Evolutionary conservation across 2,888 invertebrate genomes (phyloP).

Genomic region (Spodoptera picta): DNA sequence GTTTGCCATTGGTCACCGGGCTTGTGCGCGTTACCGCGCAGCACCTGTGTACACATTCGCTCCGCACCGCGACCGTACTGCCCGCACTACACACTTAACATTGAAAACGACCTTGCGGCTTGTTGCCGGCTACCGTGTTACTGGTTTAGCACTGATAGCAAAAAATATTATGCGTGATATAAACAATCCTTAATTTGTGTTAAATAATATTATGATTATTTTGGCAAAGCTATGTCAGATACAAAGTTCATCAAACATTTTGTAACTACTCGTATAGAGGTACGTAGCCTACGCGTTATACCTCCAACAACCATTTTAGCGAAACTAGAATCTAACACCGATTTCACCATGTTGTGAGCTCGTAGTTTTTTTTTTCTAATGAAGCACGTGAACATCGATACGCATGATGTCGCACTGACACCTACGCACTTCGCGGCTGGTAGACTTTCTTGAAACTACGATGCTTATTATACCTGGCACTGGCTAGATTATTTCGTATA

Average conservation of each 20-base stretch:
- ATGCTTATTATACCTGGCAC: not conserved
- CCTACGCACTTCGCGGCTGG: conserved; percentile 42
- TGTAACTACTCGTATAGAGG: no score
- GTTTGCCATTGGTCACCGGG: conserved; percentile 64
- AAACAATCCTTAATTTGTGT: conserved; percentile 15
- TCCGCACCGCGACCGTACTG: conserved; percentile 34
- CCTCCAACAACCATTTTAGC: conserved; percentile 6
- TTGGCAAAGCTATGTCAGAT: not conserved
- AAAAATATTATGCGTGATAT: conserved; percentile 49
- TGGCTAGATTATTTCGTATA: conserved; percentile 2
- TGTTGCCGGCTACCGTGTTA: conserved; percentile 70
- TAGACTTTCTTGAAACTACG: conserved; percentile 25
- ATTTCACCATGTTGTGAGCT: conserved; percentile 49
- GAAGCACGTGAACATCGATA: conserved; percentile 46
- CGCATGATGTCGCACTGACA: conserved; percentile 45
- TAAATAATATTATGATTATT: conserved; percentile 1
- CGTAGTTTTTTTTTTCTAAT: conserved; percentile 38
- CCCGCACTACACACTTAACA: conserved; percentile 71
- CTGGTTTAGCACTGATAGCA: conserved; percentile 59
- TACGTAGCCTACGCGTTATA: conserved; percentile 1
- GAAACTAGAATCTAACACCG: conserved; percentile 36
- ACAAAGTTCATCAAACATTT: no score
- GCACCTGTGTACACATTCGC: conserved; percentile 71
- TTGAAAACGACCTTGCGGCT: conserved; percentile 82
- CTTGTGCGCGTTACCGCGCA: conserved; percentile 42